A percentile compares a stretch with the other conserved stretches of the same genome.
These are phyloP conservation scores for Rutpela maculata DNA, from an alignment of 2,888 invertebrate species.

Conservation along the genomic window DNA sequence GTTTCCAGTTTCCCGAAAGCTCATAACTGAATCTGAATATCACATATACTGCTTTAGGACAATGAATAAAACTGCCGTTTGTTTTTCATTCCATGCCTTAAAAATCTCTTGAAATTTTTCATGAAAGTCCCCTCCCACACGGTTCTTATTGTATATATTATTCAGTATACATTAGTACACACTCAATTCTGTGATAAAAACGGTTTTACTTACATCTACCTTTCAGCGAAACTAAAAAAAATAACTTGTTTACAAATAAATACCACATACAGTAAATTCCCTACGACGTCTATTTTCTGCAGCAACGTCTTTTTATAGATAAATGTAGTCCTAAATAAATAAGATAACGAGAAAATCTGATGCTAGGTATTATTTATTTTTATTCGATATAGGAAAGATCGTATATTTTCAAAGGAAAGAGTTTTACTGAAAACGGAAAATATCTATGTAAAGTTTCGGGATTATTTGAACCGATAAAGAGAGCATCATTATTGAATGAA, in stretches of 20 bases:
- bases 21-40: too few species aligned
- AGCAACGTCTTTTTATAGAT: slow-evolving; percentile 2
- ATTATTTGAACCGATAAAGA: background rate
- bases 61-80: too few species aligned
- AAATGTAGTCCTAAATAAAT: slow-evolving; percentile 21
- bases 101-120: too few species aligned
- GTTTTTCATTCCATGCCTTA: too few species aligned
- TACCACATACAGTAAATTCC: background rate
- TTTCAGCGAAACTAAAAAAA: too few species aligned
- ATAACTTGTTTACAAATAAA: too few species aligned
- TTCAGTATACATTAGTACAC: background rate
- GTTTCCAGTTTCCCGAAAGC: too few species aligned
- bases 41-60: too few species aligned
- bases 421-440: slow-evolving; percentile 12
- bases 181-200: background rate
- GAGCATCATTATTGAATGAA: slow-evolving; percentile 15
- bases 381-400: slow-evolving; percentile 1
- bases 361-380: slow-evolving; percentile 27
- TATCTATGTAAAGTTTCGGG: slow-evolving; percentile 1
- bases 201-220: background rate
- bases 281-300: background rate
- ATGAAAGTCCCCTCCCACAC: too few species aligned
- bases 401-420: slow-evolving; percentile 24
- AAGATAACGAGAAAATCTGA: slow-evolving; percentile 23
- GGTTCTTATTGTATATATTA: too few species aligned